phyloP scores from a whole-genome alignment of 2,888 invertebrate genomes.

The Stramonita haemastoma region DNA sequence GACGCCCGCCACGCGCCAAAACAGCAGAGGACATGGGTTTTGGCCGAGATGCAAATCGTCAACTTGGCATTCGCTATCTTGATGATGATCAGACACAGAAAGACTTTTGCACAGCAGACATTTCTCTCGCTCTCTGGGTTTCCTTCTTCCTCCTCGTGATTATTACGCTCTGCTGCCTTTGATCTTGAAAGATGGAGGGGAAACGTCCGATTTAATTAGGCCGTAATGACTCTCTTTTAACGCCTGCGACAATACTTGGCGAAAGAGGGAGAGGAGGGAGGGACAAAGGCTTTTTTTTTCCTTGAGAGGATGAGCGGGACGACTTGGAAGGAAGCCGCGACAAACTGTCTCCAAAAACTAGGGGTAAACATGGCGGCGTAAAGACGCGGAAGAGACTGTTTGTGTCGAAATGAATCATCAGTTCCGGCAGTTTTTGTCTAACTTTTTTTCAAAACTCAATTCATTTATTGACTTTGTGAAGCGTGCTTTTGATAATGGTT shows the following conservation, averaged over 20 bases:
- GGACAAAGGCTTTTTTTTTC: neutral
- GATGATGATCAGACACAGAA: neutral
- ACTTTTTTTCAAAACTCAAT: too few species aligned
- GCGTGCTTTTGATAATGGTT: too few species aligned
- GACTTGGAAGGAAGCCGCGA: neutral
- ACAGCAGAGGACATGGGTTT: neutral
- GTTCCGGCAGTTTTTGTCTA: neutral
- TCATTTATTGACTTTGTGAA: too few species aligned
- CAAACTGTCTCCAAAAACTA: neutral
- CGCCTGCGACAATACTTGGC: constrained; percentile 12
- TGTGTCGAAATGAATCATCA: neutral
- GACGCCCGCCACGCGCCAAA: neutral
- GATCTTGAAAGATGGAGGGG: constrained; percentile 5
- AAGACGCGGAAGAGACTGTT: neutral
- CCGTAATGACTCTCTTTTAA: constrained; percentile 32
- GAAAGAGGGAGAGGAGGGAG: neutral
- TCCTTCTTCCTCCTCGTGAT: neutral
- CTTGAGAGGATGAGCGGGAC: neutral
- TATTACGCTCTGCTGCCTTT: neutral
- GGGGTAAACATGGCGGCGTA: neutral
- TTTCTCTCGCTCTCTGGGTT: neutral
- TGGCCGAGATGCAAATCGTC: neutral
- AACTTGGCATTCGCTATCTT: neutral
- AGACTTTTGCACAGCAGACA: constrained; percentile 6
- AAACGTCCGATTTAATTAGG: constrained; percentile 27